Percentiles rank a stretch among this genome's conserved stretches.
phyloP scores from a whole-genome alignment of 1,140 invertebrate genomes.

The Dreissena polymorpha region DNA sequence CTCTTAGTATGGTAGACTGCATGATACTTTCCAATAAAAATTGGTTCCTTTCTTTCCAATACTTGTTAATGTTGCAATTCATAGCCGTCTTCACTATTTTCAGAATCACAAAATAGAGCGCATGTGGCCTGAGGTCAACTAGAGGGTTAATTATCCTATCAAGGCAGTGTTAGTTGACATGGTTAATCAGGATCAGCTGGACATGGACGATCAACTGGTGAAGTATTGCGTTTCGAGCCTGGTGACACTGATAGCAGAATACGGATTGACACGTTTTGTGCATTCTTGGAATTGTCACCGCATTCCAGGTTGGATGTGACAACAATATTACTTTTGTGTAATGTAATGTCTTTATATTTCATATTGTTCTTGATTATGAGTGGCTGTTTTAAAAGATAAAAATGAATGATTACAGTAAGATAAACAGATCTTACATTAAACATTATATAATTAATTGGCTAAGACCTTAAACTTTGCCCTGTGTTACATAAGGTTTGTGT shows the following conservation, averaged over 20 bases:
- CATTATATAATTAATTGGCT: background rate
- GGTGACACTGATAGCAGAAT: background rate
- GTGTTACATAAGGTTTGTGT: too few relatives aligned
- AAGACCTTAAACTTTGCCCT: too few relatives aligned
- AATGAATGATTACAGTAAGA: background rate
- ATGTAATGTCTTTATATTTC: constrained; percentile 3
- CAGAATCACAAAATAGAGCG: constrained; percentile 16
- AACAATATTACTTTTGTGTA: background rate
- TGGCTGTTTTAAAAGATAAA: background rate
- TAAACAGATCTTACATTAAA: background rate
- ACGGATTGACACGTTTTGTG: background rate
- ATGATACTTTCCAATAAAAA: too few relatives aligned
- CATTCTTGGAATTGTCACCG: constrained; percentile 13
- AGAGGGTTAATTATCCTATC: constrained; percentile 6
- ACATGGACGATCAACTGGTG: constrained; percentile 13
- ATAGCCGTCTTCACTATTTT: background rate
- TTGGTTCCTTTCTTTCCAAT: background rate
- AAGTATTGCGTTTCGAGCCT: constrained; percentile 9
- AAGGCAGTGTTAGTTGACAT: constrained; percentile 6
- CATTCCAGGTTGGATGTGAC: constrained; percentile 4
- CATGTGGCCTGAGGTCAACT: constrained; percentile 19
- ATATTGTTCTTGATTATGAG: background rate
- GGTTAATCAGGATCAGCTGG: constrained; percentile 13
- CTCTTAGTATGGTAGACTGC: background rate
- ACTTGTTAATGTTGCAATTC: background rate